These are phyloP conservation scores for Cyanoliseus patagonus DNA, from an alignment of 2,113 vertebrate genomes.

Conservation along the genomic window DNA sequence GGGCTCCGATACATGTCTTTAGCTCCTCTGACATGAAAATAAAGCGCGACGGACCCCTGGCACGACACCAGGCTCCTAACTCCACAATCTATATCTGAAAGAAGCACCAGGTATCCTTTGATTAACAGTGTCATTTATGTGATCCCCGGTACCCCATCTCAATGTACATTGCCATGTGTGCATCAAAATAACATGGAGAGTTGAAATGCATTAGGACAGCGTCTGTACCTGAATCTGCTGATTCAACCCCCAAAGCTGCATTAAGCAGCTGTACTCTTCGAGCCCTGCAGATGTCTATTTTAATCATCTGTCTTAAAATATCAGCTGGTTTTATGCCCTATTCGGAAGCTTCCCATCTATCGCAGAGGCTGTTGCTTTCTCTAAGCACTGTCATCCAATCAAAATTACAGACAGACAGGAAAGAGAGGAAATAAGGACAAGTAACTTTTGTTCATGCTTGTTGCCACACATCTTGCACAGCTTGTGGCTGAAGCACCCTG, in stretches of 20 bases:
- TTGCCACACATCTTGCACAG: background rate
- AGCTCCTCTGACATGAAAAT: background rate
- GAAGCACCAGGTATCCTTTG: background rate
- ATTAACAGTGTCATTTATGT: background rate
- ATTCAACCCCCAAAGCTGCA: constrained; percentile 50
- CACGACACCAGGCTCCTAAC: background rate
- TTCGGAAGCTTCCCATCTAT: constrained; percentile 26
- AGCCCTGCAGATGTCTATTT: constrained; percentile 47
- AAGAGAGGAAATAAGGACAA: constrained; percentile 14
- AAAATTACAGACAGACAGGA: constrained; percentile 40
- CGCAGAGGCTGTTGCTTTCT: constrained; percentile 48
- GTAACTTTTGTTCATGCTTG: background rate
- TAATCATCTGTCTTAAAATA: constrained; percentile 64
- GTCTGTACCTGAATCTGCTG: constrained; percentile 62
- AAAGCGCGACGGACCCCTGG: background rate
- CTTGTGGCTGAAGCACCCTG: background rate
- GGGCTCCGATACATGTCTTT: background rate
- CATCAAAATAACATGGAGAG: background rate
- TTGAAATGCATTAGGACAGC: background rate
- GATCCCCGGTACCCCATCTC: fast-evolving
- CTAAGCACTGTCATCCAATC: background rate
- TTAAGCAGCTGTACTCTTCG: constrained; percentile 54
- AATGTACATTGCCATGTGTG: background rate
- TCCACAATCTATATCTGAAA: background rate
- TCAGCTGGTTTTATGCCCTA: constrained; percentile 46